Percentiles rank a stretch among this genome's conserved stretches.
These are phyloP conservation scores for Lepeophtheirus nordmannii DNA, from an alignment of 2,888 invertebrate genomes.

Conservation along the genomic window DNA sequence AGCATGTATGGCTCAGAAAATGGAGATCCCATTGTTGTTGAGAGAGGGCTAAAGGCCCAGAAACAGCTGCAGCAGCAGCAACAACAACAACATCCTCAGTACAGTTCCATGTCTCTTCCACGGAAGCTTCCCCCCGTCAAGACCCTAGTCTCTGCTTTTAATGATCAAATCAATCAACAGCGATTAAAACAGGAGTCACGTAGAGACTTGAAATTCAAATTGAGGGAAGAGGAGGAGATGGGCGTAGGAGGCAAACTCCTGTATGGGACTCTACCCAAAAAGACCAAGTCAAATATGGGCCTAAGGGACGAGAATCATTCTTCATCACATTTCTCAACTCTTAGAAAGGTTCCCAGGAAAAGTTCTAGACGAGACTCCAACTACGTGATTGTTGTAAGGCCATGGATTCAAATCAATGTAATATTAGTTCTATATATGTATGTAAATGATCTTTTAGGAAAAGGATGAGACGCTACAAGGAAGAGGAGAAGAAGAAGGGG, in stretches of 20 bases:
- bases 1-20: too few species aligned
- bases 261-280: not conserved
- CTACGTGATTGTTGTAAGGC: not conserved
- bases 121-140: slow-evolving; percentile 7
- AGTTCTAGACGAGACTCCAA: not conserved
- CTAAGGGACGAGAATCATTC: not conserved
- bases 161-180: slow-evolving; percentile 17
- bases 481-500: too few species aligned
- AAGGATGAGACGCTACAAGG: too few species aligned
- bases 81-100: not conserved
- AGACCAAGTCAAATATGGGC: not conserved
- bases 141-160: slow-evolving; percentile 1
- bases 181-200: slow-evolving; percentile 1
- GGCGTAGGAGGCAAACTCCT: not conserved
- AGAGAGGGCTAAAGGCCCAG: too few species aligned
- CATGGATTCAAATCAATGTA: too few species aligned
- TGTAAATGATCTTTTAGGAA: too few species aligned
- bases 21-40: too few species aligned
- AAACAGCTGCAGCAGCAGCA: not conserved
- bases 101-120: slow-evolving; percentile 10
- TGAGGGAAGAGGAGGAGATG: not conserved
- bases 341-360: not conserved
- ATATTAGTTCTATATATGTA: too few species aligned
- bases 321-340: not conserved
- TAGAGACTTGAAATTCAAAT: not conserved